Conservation (phyloP, 1,140 invertebrate species). For the Octopus sinensis region DNA sequence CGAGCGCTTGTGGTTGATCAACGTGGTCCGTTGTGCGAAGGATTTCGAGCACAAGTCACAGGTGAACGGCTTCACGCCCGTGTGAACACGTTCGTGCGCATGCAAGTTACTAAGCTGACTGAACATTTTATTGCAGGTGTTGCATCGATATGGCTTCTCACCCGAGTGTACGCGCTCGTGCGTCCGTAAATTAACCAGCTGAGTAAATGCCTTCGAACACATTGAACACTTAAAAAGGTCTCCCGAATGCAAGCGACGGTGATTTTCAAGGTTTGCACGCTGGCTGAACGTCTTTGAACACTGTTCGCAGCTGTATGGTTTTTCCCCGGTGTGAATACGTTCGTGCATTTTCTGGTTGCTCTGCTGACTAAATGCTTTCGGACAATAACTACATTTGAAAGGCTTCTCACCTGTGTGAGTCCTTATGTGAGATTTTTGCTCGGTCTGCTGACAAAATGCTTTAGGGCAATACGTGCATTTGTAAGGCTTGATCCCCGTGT, state of each 20-base stretch:
- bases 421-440: background rate
- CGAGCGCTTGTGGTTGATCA: conserved; percentile 20
- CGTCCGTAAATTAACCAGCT: conserved; percentile 80
- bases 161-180: conserved; percentile 79
- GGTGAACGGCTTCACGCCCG: conserved; percentile 55
- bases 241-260: conserved; percentile 85
- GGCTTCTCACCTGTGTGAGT: conserved; percentile 15
- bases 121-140: conserved; percentile 72
- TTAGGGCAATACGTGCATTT: conserved; percentile 10
- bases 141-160: conserved; percentile 73
- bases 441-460: background rate
- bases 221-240: conserved; percentile 67
- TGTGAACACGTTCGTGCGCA: conserved; percentile 70
- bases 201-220: conserved; percentile 83
- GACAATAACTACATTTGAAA: conserved; percentile 4
- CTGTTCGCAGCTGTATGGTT: conserved; percentile 75
- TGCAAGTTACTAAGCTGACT: conserved; percentile 81
- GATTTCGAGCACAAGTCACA: conserved; percentile 52
- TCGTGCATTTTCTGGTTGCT: conserved; percentile 30
- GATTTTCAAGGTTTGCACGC: conserved; percentile 82
- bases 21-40: conserved; percentile 42
- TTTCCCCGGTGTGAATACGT: conserved; percentile 16
- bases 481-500: conserved; percentile 3
- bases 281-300: conserved; percentile 83
- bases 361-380: background rate